Percentiles rank a stretch among this genome's conserved stretches.
Evolutionary conservation across 2,797 vertebrate genomes (phyloP).

Genomic region (Centropyge bicolor): DNA sequence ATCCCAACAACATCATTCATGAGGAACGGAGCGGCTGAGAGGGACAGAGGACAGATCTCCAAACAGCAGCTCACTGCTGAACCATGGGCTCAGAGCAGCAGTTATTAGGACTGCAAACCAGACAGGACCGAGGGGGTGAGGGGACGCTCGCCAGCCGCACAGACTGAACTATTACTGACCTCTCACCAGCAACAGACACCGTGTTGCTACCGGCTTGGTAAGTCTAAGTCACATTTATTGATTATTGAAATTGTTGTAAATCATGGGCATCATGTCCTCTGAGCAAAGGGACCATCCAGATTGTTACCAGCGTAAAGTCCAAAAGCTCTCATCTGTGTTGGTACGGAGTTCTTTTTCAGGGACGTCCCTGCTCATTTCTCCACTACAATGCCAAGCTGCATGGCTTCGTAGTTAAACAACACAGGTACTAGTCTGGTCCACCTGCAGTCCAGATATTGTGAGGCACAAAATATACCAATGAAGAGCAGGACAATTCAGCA

Average conservation of each 20-base stretch:
- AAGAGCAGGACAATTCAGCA: too few relatives aligned
- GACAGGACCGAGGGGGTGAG: neutral
- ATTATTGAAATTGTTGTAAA: neutral
- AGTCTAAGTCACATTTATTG: neutral
- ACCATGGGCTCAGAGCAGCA: slow-evolving; percentile 7
- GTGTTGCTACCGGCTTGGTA: neutral
- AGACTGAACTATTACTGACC: neutral
- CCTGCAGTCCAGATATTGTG: too few relatives aligned
- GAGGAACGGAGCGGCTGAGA: slow-evolving; percentile 23
- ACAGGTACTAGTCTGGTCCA: too few relatives aligned
- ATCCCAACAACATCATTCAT: slow-evolving; percentile 2
- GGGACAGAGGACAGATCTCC: slow-evolving; percentile 20
- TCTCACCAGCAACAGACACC: neutral
- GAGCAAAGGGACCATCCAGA: too few relatives aligned
- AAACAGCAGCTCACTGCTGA: slow-evolving; percentile 9
- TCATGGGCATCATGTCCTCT: too few relatives aligned
- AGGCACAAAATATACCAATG: too few relatives aligned
- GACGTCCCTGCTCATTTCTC: too few relatives aligned
- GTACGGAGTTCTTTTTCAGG: too few relatives aligned
- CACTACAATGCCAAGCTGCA: too few relatives aligned
- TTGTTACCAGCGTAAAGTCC: too few relatives aligned
- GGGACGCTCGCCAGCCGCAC: neutral
- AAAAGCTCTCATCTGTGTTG: too few relatives aligned
- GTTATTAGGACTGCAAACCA: neutral
- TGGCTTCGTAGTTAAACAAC: too few relatives aligned